Evolutionary conservation across 2,797 vertebrate species (phyloP), one percentile per base, ranked within the genome.

Genomic region (Poeciliopsis presidionis): DNA sequence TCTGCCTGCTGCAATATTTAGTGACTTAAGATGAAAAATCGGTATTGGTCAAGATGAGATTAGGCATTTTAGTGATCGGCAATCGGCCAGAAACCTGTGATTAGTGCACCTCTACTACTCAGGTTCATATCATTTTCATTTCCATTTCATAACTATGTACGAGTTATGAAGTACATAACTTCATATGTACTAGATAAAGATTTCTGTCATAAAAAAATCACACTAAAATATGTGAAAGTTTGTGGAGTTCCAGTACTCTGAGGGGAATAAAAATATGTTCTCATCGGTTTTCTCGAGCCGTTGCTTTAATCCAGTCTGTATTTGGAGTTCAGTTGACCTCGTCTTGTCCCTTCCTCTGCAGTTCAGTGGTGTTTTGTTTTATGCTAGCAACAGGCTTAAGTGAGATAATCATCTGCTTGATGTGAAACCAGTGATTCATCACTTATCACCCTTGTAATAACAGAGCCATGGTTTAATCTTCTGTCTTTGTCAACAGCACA

Each of bases 331-430:
- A 33, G 67, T 14, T 88, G 90, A 91, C 90, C 88, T 91, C 79
- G 11, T 73, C 13, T 78, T 89, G 85, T 87, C 78, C 87, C 67
- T 82, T 81, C 57, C 81, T 81, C 63, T 73, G 14, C 76, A 69
- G 63, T 86, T 85, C 28, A 41, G 51, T 28, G 45, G 78, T 85
- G 75, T 88, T 87, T 89, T 90, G 88, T 92, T 92, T 87, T 84
- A 81, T 72, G 74, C 86, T 74, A 80, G 69, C 80, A 69, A 69
- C 65, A 84, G 77, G 88, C 86, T 92, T 88, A 91, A 89, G 82
- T 87, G 75, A 25, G 91, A 92, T 92, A 84, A 81, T 86, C 80
- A 91, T 92, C 92, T 45, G 80, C 82, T 88, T 86, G 75, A 86
- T 87, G 83, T 87, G 61, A 76, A 89, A 89, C 79, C 76, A 81